Evolutionary conservation across 2,888 invertebrate genomes (phyloP), one percentile per base, ranked within the genome.

Genomic region (Calameuta filiformis): DNA sequence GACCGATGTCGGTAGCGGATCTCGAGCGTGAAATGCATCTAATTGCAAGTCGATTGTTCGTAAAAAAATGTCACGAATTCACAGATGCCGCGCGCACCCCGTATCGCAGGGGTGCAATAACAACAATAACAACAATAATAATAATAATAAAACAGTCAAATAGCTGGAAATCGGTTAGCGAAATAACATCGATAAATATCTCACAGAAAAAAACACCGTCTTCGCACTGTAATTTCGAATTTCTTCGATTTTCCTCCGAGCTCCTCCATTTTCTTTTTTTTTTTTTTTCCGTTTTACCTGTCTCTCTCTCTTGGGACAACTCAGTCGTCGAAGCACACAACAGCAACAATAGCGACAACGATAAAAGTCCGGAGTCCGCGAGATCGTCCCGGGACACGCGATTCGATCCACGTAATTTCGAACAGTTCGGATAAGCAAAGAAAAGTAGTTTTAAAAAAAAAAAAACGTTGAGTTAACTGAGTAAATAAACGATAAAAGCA

Each of bases 1-100:
- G 69, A 30, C 35, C 56, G 69, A 73, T 69, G 40, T 56, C 71
- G 31, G 33, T 40, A 40, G 30, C 34, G 75, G 75, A 75, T 35
- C 78, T 76, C 78, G 76, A 78, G 73, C 77, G 69, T 40, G 30
- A 75, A 75, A 68, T 35, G 12, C 33, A 37, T 75, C 31, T 31
- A 31, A 31, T 31, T 31, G 15, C 37, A 37, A 56, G 56, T 56
- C 56, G 6, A 56, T 56, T 56, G 23, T 23, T 40, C 3, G 9
- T 9, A 37, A 37, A 2, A 37, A 2, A 40, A 40, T 56, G 23
- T 9, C 56, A 23, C 23, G 23, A 56, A 23, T 56, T 56, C 56
- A 23, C 56, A 56, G 56, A 56, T 56, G 23, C 9, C 23, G 56
- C 56, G 9, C 9, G 23, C 9, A 23, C 0, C 56, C 56, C 56